Evolutionary conservation across 2,888 invertebrate species (phyloP), one percentile per base, ranked within the genome.

Genomic region (Diplazon laetatorius): DNA sequence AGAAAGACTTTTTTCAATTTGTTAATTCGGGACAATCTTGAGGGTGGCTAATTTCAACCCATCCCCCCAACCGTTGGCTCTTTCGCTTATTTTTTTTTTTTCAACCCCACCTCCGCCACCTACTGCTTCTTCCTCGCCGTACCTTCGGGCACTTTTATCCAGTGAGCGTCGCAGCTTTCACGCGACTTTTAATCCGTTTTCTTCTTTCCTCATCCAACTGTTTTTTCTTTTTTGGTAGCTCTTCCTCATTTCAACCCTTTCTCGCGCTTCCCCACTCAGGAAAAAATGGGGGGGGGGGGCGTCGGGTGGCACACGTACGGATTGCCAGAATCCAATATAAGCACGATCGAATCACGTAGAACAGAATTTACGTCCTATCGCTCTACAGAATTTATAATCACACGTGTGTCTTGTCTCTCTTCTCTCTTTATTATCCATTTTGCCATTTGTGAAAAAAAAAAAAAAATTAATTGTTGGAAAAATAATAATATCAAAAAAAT

Each of bases 1-100:
- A 78, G 75, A 82, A 81, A 80, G 81, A 84, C 83, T 84, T 87
- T 88, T 89, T 88, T 89, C 88, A 89, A 89, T 89, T 89, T 89
- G 87, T 89, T 89, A 89, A 89, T 89, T 89, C 88, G 85, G 82
- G 84, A 86, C 87, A 88, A 89, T 89, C 86, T 84, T 84, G 82
- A 86, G 87, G 87, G 86, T 84, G 85, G 89, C 88, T 89, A 89
- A 89, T 89, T 89, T 85, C 85, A 80, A 85, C 80, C 80, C 79
- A 73, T 72, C 83, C 55, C 71, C 14, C 37, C 60, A 35, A 16
- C 20, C 46, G 42, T 44, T 16, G 22, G 6, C 72, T 57, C 63
- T 50, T 48, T 73, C 55, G 37, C 70, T 39, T 57, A 46, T 63
- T 72, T 68, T 62, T 30, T 57, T 55, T 63, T 72, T 68, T 62